phyloP scores from a whole-genome alignment of 2,888 invertebrate genomes.

The Phrixothrix hirtus region DNA sequence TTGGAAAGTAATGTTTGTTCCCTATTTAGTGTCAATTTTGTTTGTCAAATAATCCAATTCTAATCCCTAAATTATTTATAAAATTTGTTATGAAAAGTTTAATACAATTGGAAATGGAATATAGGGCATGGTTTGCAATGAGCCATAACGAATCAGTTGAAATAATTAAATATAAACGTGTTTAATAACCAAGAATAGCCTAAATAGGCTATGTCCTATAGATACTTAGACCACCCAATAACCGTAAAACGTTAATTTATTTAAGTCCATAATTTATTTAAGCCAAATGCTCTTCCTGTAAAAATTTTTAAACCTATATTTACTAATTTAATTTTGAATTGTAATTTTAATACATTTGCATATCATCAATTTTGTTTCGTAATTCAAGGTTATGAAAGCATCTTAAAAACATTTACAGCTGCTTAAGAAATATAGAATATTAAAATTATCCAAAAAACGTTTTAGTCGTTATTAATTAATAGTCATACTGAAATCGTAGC shows the following conservation, averaged over 20 bases:
- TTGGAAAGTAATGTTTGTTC: too few relatives aligned
- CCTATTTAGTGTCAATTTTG: too few relatives aligned
- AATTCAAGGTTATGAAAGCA: conserved; percentile 3
- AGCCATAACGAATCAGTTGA: too few relatives aligned
- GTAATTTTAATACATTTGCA: conserved; percentile 4
- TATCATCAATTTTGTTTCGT: conserved; percentile 6
- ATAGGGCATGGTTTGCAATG: too few relatives aligned
- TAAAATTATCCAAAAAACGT: not conserved
- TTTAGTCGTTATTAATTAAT: not conserved
- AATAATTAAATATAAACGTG: too few relatives aligned
- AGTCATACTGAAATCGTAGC: not conserved
- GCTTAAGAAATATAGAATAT: too few relatives aligned
- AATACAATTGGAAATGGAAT: too few relatives aligned
- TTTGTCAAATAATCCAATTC: too few relatives aligned
- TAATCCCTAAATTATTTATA: too few relatives aligned
- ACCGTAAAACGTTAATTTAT: not conserved
- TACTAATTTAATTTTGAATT: conserved; percentile 4
- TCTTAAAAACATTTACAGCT: conserved; percentile 1
- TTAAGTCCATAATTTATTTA: conserved; percentile 1
- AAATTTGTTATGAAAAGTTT: too few relatives aligned
- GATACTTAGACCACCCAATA: not conserved
- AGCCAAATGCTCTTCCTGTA: conserved; percentile 6
- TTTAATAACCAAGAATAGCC: too few relatives aligned
- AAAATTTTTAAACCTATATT: conserved; percentile 3
- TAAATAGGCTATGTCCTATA: too few relatives aligned